phyloP scores from a whole-genome alignment of 2,797 vertebrate genomes.

The Anniella stebbinsi region DNA sequence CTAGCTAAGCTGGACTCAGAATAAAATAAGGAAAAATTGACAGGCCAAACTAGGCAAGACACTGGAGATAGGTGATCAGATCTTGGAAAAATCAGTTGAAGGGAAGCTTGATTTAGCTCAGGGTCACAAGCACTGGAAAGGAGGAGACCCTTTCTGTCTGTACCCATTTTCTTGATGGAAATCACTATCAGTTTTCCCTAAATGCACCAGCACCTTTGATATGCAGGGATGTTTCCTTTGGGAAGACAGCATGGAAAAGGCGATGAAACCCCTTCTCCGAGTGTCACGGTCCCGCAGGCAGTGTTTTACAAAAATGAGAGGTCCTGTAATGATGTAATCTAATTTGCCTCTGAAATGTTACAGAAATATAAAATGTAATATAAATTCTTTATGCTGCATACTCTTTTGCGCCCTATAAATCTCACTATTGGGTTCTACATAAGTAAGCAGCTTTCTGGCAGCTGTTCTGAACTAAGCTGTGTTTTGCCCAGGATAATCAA shows the following conservation, averaged over 20 bases:
- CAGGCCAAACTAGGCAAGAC: background rate
- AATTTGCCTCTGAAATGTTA: background rate
- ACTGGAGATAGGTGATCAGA: background rate
- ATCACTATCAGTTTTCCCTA: background rate
- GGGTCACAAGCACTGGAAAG: background rate
- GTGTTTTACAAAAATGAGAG: background rate
- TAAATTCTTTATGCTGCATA: background rate
- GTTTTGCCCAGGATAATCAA: slow-evolving; percentile 9
- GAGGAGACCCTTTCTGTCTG: background rate
- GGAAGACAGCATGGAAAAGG: background rate
- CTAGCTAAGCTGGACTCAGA: background rate
- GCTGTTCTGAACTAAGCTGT: background rate
- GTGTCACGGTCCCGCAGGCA: background rate
- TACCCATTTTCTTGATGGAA: background rate
- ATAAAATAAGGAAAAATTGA: background rate
- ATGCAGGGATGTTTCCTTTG: background rate
- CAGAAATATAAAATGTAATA: background rate
- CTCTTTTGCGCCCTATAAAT: background rate
- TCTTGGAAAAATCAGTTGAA: too few relatives aligned
- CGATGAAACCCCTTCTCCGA: background rate
- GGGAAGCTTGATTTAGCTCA: background rate
- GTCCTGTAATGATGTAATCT: background rate
- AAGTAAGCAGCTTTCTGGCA: background rate
- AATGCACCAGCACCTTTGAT: background rate
- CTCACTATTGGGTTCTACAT: background rate